A percentile compares a stretch with the other conserved stretches of the same genome.
These are phyloP conservation scores for Siphlonurus alternatus DNA, from an alignment of 2,888 invertebrate genomes.

Conservation along the genomic window DNA sequence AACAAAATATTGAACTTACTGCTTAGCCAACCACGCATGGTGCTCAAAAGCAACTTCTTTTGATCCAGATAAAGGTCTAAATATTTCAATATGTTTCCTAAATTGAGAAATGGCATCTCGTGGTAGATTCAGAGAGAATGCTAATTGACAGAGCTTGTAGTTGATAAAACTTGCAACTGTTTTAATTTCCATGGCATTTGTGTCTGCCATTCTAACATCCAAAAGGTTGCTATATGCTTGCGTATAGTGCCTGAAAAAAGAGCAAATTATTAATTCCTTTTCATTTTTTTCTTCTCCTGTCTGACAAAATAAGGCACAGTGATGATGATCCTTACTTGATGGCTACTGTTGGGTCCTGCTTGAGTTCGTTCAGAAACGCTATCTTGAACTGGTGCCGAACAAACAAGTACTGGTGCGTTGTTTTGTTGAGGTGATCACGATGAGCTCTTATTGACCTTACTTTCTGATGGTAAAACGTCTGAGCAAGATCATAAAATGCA, in stretches of 20 bases:
- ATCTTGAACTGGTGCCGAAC: slow-evolving; percentile 95
- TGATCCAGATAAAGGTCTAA: slow-evolving; percentile 57
- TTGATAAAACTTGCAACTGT: slow-evolving; percentile 90
- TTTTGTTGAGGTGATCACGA: slow-evolving; percentile 77
- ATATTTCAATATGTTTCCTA: slow-evolving; percentile 77
- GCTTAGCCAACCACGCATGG: slow-evolving; percentile 87
- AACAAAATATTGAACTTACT: slow-evolving; percentile 44
- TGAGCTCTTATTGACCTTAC: slow-evolving; percentile 74
- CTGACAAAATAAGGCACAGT: background rate
- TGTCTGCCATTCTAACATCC: slow-evolving; percentile 76
- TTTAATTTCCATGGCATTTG: slow-evolving; percentile 83
- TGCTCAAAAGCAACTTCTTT: slow-evolving; percentile 85
- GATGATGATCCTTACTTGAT: slow-evolving; percentile 39
- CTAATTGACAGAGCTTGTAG: slow-evolving; percentile 84
- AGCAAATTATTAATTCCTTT: slow-evolving; percentile 9
- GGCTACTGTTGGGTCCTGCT: slow-evolving; percentile 73
- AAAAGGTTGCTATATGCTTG: slow-evolving; percentile 81
- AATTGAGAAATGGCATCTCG: slow-evolving; percentile 92
- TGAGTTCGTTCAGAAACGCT: slow-evolving; percentile 85
- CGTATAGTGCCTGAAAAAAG: slow-evolving; percentile 48
- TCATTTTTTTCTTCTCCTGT: too few relatives aligned
- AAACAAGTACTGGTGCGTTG: slow-evolving; percentile 77
- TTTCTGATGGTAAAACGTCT: slow-evolving; percentile 81
- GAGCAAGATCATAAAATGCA: slow-evolving; percentile 85
- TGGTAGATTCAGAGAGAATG: slow-evolving; percentile 77